These are phyloP conservation scores for Brachynemurus nebulosus DNA, from an alignment of 2,888 invertebrate genomes.

Conservation along the genomic window DNA sequence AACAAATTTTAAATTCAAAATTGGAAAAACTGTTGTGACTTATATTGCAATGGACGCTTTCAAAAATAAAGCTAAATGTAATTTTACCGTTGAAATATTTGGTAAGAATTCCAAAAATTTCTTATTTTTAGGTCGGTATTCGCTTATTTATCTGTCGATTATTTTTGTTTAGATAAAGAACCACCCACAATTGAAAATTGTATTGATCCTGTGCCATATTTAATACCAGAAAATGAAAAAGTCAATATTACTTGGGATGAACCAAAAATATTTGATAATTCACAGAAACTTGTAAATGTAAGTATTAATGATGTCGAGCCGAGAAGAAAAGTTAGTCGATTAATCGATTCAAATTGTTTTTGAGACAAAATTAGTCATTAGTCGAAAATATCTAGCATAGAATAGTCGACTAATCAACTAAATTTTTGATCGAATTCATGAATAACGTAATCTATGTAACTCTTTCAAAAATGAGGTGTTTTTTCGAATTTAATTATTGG, in stretches of 20 bases:
- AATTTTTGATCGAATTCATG: too few species aligned
- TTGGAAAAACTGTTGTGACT: slow-evolving; percentile 42
- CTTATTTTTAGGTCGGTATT: background rate
- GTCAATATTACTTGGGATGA: slow-evolving; percentile 43
- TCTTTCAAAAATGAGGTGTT: too few species aligned
- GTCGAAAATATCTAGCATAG: too few species aligned
- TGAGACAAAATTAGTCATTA: too few species aligned
- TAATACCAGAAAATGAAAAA: slow-evolving; percentile 24
- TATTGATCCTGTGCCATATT: slow-evolving; percentile 38
- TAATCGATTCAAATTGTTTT: too few species aligned
- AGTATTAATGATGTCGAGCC: too few species aligned
- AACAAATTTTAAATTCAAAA: slow-evolving; percentile 35
- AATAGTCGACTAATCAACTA: too few species aligned
- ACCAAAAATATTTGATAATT: slow-evolving; percentile 45
- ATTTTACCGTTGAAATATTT: slow-evolving; percentile 39
- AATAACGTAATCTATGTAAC: too few species aligned
- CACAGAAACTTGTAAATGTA: slow-evolving; percentile 25
- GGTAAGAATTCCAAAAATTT: background rate
- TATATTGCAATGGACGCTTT: slow-evolving; percentile 47
- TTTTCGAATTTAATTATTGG: too few species aligned
- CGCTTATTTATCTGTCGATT: background rate
- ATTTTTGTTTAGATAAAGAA: slow-evolving; percentile 33
- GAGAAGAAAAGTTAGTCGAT: too few species aligned
- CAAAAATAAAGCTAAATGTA: slow-evolving; percentile 45
- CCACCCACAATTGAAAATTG: slow-evolving; percentile 44